Evolutionary conservation across 2,797 vertebrate species (phyloP), one percentile per base, ranked within the genome.

Genomic region (Chaenodraco wilsoni): DNA sequence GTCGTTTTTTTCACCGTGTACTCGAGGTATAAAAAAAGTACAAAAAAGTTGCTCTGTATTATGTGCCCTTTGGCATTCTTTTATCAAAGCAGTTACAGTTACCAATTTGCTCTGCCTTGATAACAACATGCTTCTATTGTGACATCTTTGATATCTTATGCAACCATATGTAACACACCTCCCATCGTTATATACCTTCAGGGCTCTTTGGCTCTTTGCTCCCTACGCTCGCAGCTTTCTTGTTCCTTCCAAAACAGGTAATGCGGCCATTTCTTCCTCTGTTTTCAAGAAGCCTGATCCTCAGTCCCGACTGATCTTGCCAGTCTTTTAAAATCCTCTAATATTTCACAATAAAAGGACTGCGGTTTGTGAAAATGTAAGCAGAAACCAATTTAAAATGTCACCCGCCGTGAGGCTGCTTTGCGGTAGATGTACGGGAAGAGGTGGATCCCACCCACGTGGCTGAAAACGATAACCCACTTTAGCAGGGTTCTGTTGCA

Each of bases 101-200:
- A 87, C 76, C 84, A 77, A 83, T 89, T 82, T 85, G 88, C 69
- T 52, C 5, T 81, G 85, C 87, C 88, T 82, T 88, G 89, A 91
- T 89, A 90, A 88, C 79, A 68, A 72, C 74, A 60, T 7, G 65
- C 69, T 81, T 77, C 78, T 90, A 79, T 74, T 83, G 68, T 59
- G 85, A 79, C 77, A 69, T 51, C 43, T 76, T 86, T 67, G 87
- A 65, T 85, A 88, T 90, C 87, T 88, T 81, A 89, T 61, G 85
- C 87, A 92, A 83, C 84, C 87, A 72, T 68, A 78, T 85, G 88
- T 78, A 89, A 88, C 49, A 49, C 78, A 73, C 60, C 67, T 69
- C 72, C 78, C 65, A 17, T 62, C 61, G 27, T 71, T 37, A 74
- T 65, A 68, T 63, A 86, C 88, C 87, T 86, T 77, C 50, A 86